These are phyloP conservation scores for Apodemia duryi DNA, from an alignment of 2,888 invertebrate species.

Conservation along the genomic window DNA sequence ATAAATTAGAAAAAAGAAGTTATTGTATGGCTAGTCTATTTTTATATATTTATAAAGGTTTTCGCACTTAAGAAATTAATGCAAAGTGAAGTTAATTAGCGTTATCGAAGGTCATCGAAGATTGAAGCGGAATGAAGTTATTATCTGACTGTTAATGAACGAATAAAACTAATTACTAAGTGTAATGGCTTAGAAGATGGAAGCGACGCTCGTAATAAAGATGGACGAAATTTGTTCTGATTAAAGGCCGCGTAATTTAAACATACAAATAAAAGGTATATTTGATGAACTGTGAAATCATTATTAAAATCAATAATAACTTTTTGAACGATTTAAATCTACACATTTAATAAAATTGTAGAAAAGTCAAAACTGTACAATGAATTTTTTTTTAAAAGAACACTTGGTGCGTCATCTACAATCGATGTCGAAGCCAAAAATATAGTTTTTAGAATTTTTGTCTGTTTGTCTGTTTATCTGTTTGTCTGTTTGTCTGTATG, in stretches of 20 bases:
- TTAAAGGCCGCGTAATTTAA: neutral
- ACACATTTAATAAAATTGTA: too few relatives aligned
- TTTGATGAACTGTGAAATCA: too few relatives aligned
- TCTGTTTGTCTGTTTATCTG: too few relatives aligned
- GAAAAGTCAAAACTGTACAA: too few relatives aligned
- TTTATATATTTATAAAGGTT: neutral
- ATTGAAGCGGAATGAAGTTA: conserved; percentile 9
- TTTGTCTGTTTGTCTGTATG: too few relatives aligned
- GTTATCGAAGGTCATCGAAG: neutral
- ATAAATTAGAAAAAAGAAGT: too few relatives aligned
- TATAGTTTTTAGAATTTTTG: too few relatives aligned
- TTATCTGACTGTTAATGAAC: conserved; percentile 8
- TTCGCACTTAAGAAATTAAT: neutral
- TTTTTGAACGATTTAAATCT: too few relatives aligned
- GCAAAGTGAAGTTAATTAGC: neutral
- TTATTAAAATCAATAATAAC: too few relatives aligned
- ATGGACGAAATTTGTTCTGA: neutral
- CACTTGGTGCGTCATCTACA: too few relatives aligned
- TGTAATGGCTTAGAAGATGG: conserved; percentile 6
- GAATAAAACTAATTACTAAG: conserved; percentile 12
- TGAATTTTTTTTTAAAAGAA: too few relatives aligned
- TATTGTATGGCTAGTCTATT: neutral
- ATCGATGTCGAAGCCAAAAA: too few relatives aligned
- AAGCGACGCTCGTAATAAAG: conserved; percentile 5
- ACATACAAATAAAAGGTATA: neutral